phyloP scores from a whole-genome alignment of 2,888 invertebrate species.

The Diplolepis rosae region DNA sequence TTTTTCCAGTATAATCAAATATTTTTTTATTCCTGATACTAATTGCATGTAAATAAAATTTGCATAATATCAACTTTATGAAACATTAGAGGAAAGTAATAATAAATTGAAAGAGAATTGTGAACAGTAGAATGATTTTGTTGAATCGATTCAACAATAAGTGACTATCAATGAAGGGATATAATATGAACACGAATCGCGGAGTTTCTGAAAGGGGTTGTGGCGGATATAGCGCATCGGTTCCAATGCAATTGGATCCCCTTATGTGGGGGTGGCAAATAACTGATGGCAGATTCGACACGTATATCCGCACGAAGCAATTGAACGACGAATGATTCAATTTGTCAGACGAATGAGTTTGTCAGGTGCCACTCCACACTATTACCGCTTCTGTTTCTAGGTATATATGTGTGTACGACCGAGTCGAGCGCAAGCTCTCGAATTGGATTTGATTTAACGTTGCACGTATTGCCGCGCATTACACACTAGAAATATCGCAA shows the following conservation, averaged over 20 bases:
- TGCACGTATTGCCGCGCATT: conserved; percentile 70
- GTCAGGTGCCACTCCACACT: conserved; percentile 72
- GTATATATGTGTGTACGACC: conserved; percentile 51
- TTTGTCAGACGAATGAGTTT: conserved; percentile 74
- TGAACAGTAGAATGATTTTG: too few relatives aligned
- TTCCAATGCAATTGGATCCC: conserved; percentile 36
- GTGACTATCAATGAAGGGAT: too few relatives aligned
- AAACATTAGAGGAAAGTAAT: too few relatives aligned
- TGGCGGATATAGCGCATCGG: conserved; percentile 39
- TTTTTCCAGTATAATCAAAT: too few relatives aligned
- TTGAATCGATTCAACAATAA: too few relatives aligned
- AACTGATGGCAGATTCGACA: conserved; percentile 53
- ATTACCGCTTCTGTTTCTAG: conserved; percentile 41
- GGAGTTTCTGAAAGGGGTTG: conserved; percentile 12
- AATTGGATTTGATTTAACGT: conserved; percentile 73
- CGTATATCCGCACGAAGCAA: conserved; percentile 67
- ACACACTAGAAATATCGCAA: conserved; percentile 70
- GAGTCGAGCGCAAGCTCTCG: conserved; percentile 63
- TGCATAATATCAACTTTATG: too few relatives aligned
- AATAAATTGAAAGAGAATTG: too few relatives aligned
- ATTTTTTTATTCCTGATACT: too few relatives aligned
- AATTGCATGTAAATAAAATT: too few relatives aligned
- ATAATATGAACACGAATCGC: not conserved
- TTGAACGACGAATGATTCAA: conserved; percentile 74
- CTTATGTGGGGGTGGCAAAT: conserved; percentile 46